phyloP scores from a whole-genome alignment of 2,888 invertebrate species.

The Thymelicus lineola region DNA sequence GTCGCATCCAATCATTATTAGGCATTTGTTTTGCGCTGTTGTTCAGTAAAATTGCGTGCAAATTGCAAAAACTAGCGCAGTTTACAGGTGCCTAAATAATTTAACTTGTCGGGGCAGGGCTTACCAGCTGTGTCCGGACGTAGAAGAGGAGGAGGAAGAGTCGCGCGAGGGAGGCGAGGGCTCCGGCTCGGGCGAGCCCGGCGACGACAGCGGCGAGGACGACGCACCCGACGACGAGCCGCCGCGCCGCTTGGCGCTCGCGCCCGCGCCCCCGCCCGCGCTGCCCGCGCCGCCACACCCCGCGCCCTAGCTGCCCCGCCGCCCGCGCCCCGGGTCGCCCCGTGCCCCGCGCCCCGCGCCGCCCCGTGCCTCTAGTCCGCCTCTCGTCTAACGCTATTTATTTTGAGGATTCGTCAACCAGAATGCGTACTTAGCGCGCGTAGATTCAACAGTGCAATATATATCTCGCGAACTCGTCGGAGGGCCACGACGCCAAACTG shows the following conservation, averaged over 20 bases:
- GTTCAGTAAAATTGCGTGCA: not conserved
- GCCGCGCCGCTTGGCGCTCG: conserved; percentile 45
- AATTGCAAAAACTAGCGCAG: too few species aligned
- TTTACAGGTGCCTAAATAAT: too few species aligned
- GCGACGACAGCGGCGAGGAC: conserved; percentile 53
- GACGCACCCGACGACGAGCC: conserved; percentile 55
- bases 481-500: too few species aligned
- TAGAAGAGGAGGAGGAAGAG: conserved; percentile 79
- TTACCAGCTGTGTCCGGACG: conserved; percentile 78
- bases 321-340: conserved; percentile 51
- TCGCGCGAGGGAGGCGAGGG: conserved; percentile 60
- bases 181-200: conserved; percentile 61
- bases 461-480: too few species aligned
- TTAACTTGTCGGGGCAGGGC: conserved; percentile 56
- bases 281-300: conserved; percentile 46
- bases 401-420: conserved; percentile 9
- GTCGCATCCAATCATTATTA: conserved; percentile 38
- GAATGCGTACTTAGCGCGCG: not conserved
- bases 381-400: conserved; percentile 40
- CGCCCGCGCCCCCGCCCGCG: conserved; percentile 50
- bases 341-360: conserved; percentile 48
- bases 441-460: too few species aligned
- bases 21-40: not conserved
- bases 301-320: conserved; percentile 43
- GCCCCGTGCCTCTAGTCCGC: conserved; percentile 51